phyloP scores from a whole-genome alignment of 2,888 invertebrate genomes.

The Cyaniris semiargus region DNA sequence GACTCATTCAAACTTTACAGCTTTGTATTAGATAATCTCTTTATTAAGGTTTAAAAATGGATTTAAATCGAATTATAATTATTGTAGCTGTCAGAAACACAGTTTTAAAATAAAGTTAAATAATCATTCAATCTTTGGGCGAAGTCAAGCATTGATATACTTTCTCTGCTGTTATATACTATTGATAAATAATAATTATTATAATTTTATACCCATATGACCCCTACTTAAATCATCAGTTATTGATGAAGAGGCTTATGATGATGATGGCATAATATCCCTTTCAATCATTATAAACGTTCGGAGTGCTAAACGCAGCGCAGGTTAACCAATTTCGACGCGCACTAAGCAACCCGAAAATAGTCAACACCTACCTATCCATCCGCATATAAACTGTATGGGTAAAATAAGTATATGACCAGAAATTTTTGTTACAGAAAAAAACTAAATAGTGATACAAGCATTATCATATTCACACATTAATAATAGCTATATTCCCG shows the following conservation, averaged over 20 bases:
- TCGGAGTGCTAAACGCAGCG: too few species aligned
- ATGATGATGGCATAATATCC: too few species aligned
- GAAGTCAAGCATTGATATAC: too few species aligned
- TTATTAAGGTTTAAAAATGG: neutral
- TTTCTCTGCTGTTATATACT: too few species aligned
- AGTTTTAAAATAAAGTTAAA: neutral
- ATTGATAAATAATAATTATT: too few species aligned
- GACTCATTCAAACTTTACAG: constrained; percentile 1
- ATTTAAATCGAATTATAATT: neutral
- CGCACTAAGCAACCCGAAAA: neutral
- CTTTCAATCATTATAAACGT: too few species aligned
- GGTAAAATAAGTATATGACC: too few species aligned
- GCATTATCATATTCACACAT: constrained; percentile 3
- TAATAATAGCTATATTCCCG: neutral
- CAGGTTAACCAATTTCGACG: neutral
- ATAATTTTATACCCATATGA: too few species aligned
- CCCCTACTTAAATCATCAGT: too few species aligned
- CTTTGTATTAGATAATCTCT: neutral
- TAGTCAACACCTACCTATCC: neutral
- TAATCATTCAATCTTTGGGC: neutral
- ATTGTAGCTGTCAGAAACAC: neutral
- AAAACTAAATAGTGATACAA: neutral
- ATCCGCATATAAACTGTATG: too few species aligned
- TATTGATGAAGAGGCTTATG: too few species aligned
- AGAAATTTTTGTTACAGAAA: neutral